phyloP scores from a whole-genome alignment of 2,113 vertebrate species.

The Megalops atlanticus region DNA sequence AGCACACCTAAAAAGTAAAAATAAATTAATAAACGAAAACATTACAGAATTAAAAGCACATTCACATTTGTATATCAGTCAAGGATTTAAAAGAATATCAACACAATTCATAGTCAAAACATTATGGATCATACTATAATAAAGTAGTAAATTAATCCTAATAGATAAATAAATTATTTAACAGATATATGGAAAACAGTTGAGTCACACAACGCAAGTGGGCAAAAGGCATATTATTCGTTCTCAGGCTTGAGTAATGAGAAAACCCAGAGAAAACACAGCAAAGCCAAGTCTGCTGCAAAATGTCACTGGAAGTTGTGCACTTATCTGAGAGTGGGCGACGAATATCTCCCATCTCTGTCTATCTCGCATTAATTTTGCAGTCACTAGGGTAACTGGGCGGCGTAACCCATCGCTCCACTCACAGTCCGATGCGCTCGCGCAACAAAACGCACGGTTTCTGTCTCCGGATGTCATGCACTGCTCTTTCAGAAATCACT shows the following conservation, averaged over 20 bases:
- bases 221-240: too few relatives aligned
- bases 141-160: background rate
- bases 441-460: background rate
- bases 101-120: too few relatives aligned
- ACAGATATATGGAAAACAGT: background rate
- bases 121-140: too few relatives aligned
- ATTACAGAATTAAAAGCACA: background rate
- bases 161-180: background rate
- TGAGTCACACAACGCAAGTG: too few relatives aligned
- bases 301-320: background rate
- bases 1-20: too few relatives aligned
- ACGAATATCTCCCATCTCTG: slow-evolving; percentile 59
- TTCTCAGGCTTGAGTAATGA: too few relatives aligned
- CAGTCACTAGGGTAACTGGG: slow-evolving; percentile 63
- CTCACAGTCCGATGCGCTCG: slow-evolving; percentile 39
- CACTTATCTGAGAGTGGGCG: background rate
- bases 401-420: slow-evolving; percentile 42
- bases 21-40: background rate
- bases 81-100: too few relatives aligned
- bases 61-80: background rate
- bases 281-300: background rate
- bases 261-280: too few relatives aligned
- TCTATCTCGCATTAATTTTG: slow-evolving; percentile 30
- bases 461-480: background rate
- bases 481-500: background rate